Evolutionary conservation across 2,113 vertebrate genomes (phyloP).

Genomic region (Dipodomys spectabilis): DNA sequence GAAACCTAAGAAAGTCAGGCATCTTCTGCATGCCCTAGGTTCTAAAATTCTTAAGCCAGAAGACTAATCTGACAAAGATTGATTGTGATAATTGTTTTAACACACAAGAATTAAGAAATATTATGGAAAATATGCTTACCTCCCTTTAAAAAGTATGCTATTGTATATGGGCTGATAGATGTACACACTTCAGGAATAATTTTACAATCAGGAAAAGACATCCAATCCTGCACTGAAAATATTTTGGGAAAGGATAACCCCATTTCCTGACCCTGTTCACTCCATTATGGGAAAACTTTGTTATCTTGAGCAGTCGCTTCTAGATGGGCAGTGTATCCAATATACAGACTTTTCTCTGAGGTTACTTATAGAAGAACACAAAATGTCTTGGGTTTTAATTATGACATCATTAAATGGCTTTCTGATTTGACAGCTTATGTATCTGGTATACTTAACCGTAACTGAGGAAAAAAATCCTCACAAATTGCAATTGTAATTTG

Average conservation of each 20-base stretch:
- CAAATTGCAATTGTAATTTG: not conserved
- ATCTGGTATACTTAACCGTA: not conserved
- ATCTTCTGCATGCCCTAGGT: not conserved
- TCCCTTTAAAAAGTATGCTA: not conserved
- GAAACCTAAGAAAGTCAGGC: not conserved
- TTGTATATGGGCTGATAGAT: not conserved
- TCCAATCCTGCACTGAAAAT: not conserved
- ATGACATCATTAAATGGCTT: not conserved
- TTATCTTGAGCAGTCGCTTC: not conserved
- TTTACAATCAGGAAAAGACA: not conserved
- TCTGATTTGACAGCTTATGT: not conserved
- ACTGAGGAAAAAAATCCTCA: not conserved
- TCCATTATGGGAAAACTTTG: not conserved
- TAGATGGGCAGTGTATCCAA: not conserved
- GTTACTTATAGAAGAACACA: not conserved
- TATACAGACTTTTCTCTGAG: not conserved
- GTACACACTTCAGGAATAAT: not conserved
- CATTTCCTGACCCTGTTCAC: not conserved
- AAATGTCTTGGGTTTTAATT: not conserved
- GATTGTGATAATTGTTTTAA: not conserved
- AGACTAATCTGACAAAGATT: not conserved
- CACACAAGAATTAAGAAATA: constrained; percentile 11
- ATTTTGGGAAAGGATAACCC: not conserved
- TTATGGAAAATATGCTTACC: not conserved
- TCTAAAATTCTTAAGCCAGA: not conserved